Conservation (phyloP, 2,888 invertebrate genomes). For the Luperina testacea region DNA sequence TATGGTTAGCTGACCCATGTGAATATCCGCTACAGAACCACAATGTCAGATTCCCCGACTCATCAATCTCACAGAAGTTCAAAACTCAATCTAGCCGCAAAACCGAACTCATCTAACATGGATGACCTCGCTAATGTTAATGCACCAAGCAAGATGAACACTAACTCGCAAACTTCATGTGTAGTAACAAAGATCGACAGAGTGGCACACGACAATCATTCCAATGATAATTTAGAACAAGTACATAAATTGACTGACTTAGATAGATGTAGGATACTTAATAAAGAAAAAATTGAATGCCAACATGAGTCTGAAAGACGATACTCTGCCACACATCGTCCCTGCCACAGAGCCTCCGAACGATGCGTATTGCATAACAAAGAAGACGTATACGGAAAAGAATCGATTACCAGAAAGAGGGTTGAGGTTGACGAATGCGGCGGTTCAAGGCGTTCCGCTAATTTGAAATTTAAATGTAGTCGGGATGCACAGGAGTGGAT, state of each 20-base stretch:
- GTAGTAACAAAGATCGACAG: slow-evolving; percentile 72
- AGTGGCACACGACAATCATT: slow-evolving; percentile 80
- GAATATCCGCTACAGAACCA: slow-evolving; percentile 58
- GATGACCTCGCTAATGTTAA: slow-evolving; percentile 39
- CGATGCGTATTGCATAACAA: slow-evolving; percentile 80
- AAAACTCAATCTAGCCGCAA: slow-evolving; percentile 45
- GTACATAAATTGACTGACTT: slow-evolving; percentile 83
- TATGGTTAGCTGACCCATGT: slow-evolving; percentile 85
- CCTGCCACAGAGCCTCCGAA: slow-evolving; percentile 63
- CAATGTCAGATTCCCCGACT: slow-evolving; percentile 59
- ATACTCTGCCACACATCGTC: slow-evolving; percentile 69
- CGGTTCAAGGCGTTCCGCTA: slow-evolving; percentile 79
- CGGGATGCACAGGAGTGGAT: slow-evolving; percentile 78
- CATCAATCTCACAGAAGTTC: slow-evolving; percentile 48
- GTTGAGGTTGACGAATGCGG: slow-evolving; percentile 80
- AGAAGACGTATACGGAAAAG: slow-evolving; percentile 81
- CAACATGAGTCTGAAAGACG: slow-evolving; percentile 77
- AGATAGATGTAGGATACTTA: slow-evolving; percentile 83
- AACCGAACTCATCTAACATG: slow-evolving; percentile 51
- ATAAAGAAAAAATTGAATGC: slow-evolving; percentile 75
- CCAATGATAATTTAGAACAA: slow-evolving; percentile 82
- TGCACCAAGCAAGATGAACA: slow-evolving; percentile 50
- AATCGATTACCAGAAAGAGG: slow-evolving; percentile 83
- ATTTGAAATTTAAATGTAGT: slow-evolving; percentile 86
- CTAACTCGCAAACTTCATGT: slow-evolving; percentile 64